Base-by-base conservation (phyloP, 2,113 vertebrate species). In the Leucopsar rothschildi region DNA sequence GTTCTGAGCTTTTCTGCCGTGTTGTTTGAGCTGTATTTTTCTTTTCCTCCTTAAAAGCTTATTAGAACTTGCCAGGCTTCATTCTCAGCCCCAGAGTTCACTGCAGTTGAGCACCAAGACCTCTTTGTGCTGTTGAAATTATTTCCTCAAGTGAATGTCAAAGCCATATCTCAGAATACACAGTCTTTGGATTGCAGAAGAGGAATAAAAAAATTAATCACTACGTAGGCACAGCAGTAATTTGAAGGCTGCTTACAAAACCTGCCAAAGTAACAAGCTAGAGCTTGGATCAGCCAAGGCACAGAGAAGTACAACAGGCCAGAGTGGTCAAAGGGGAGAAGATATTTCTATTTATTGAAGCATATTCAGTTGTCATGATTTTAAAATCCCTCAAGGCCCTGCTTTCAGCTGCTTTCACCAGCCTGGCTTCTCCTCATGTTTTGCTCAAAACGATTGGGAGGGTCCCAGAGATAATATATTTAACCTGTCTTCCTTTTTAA, bases 181-280 rank as follows among this genome's bases (percentile, higher is more conserved):
- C 8, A 88, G 80, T 44, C 53, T 44, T 90, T 60, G 39, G 39
- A 77, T 10, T 84, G 73, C 85, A 92, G 92, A 93, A 96, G 49
- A 94, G 55, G 94, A 96, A 69, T 86, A 63, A 78, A 88, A 89
- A 92, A 82, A 66, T 96, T 95, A 96, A 97, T 96, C 89, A 90
- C 77, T 85, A 80, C 45, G 35, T 56, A 95, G 69, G 79, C 81
- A 77, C 59, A 91, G 68, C 52, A 77, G 45, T 92, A 91, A 96
- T 96, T 95, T 91, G 57, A 90, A 75, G 82, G 81, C 55, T 96
- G 55, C 92, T 97, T 88, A 86, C 28, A 93, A 90, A 95, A 75
- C 91, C 94, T 89, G 65, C 79, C 93, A 88, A 72, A 86, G 25
- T 23, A 93, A 88, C 90, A 88, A 93, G 85, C 71, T 69, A 25